Evolutionary conservation across 1,140 invertebrate species (phyloP), one percentile per base, ranked within the genome.

Genomic region (Drosophila willistoni): DNA sequence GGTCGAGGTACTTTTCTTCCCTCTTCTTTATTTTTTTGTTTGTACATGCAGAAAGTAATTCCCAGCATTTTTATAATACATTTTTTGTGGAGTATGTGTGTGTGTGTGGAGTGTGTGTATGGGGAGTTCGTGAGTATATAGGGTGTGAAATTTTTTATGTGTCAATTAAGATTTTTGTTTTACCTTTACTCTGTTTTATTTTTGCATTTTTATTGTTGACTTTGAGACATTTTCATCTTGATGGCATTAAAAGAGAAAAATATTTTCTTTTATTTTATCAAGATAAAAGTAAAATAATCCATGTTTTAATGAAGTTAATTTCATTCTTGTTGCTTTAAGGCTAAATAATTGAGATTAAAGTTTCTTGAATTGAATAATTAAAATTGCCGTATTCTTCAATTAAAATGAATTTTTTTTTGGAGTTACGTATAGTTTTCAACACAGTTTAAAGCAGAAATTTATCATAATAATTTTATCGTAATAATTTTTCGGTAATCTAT

Each of bases 131-230:
- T 39, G 44, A 55, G 65, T 34, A 67, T 57, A 72, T 72, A 60
- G 33, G 62, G 67, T 80, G 81, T 66, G 61, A 77, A 73, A 13
- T 73, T 77, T 41, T 41, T 66, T 66, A 70, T 59, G 81, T 68
- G 47, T 66, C 59, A 51, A 77, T 84, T 83, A 68, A 47, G 60
- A 41, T 54, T 61, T 61, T 68, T 41, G 14, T 10, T 19, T 42
- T 60, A 51, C 33, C 59, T 72, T 47, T 19, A 47, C 14, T 47
- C 42, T 63, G 34, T 55, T 76, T 76, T 34, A 44, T 68, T 60
- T 41, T 36, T 6, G 14, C 34, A 29, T 56, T 54, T 56, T 29
- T n/a, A 33, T 9, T 57, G 17, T 5, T 34, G 13, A 34, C 14
- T n/a, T 36, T 33, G 33, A 14, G 3, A 29, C 14, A 47, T 17